Conservation (phyloP, 2,888 invertebrate genomes). For the Rhimphoctona megacephalus region DNA sequence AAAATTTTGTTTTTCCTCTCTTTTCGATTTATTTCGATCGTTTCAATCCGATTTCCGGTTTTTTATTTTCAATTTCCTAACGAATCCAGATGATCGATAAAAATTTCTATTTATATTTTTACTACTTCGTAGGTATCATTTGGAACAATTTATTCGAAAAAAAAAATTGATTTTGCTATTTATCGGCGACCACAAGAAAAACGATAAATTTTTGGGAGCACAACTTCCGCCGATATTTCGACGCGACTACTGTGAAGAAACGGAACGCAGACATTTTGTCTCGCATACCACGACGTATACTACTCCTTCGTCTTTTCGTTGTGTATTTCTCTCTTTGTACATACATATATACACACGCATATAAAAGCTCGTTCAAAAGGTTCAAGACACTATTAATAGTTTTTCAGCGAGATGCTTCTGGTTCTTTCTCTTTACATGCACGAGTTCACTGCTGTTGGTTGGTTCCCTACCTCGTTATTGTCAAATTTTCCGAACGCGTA, state of each 20-base stretch:
- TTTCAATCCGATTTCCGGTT: not conserved
- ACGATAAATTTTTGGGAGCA: not conserved
- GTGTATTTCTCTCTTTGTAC: not conserved
- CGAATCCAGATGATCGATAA: too few relatives aligned
- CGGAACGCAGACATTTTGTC: conserved; percentile 20
- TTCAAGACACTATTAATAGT: conserved; percentile 62
- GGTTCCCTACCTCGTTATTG: conserved; percentile 7
- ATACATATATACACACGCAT: not conserved
- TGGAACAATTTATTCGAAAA: too few relatives aligned
- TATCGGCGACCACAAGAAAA: too few relatives aligned
- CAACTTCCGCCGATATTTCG: conserved; percentile 7
- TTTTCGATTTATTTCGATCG: too few relatives aligned
- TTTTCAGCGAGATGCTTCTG: conserved; percentile 39
- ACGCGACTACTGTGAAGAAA: conserved; percentile 45
- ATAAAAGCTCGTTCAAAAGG: conserved; percentile 30
- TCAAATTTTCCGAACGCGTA: not conserved
- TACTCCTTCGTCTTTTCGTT: conserved; percentile 17
- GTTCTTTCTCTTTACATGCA: conserved; percentile 17
- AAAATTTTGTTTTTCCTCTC: not conserved
- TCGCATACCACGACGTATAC: conserved; percentile 31
- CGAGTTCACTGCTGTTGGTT: not conserved
- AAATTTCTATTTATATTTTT: not conserved
- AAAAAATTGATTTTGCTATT: too few relatives aligned
- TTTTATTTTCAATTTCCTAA: not conserved
- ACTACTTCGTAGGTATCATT: too few relatives aligned